These are phyloP conservation scores for Leptatherina wallacei DNA, from an alignment of 2,797 vertebrate genomes.

Conservation along the genomic window DNA sequence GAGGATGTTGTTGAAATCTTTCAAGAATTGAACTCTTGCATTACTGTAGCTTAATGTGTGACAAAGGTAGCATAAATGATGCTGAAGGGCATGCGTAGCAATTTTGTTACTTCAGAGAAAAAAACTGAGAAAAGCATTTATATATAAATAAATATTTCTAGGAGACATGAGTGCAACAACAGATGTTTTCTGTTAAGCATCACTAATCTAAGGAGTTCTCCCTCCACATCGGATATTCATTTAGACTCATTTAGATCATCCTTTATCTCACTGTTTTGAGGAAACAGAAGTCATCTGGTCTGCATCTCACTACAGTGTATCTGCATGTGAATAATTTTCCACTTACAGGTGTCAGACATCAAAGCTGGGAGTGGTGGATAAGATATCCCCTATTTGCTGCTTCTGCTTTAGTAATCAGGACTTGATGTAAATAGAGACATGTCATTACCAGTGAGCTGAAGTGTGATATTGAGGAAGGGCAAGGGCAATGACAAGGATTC, in stretches of 20 bases:
- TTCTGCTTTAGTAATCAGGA: conserved; percentile 72
- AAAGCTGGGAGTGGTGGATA: conserved; percentile 61
- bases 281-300: background rate
- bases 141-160: background rate
- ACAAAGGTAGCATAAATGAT: background rate
- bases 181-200: background rate
- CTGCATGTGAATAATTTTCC: conserved; percentile 46
- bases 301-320: background rate
- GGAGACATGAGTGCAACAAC: conserved; percentile 1
- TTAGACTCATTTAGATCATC: background rate
- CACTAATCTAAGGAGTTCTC: background rate
- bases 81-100: no score
- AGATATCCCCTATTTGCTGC: conserved; percentile 43
- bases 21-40: background rate
- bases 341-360: conserved; percentile 66
- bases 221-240: background rate
- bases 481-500: conserved; percentile 75
- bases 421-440: conserved; percentile 76
- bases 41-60: background rate
- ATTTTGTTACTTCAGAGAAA: background rate
- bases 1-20: background rate
- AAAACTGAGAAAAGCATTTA: background rate
- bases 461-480: conserved; percentile 60
- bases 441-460: conserved; percentile 70
- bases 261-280: background rate